Conservation (phyloP, 2,113 vertebrate species). For the Capra hircus region DNA sequence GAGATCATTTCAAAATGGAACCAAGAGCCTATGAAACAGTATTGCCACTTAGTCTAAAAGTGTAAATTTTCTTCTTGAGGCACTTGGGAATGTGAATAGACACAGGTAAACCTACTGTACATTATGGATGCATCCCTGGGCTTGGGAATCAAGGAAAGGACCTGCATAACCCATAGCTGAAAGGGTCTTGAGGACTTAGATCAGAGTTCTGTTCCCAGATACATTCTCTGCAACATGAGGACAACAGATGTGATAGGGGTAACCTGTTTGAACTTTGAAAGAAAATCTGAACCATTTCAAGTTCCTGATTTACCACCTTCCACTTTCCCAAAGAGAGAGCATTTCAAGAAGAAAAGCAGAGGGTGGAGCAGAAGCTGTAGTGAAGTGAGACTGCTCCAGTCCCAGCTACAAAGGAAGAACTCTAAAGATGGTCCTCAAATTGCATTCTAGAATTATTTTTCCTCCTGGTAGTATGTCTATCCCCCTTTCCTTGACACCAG, state of each 20-base stretch:
- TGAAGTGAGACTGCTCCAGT: rapidly evolving
- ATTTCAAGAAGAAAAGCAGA: background rate
- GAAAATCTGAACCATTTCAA: background rate
- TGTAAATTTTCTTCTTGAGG: background rate
- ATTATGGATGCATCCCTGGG: background rate
- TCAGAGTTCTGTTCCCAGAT: background rate
- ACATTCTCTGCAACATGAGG: background rate
- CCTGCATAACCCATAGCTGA: rapidly evolving
- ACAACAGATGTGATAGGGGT: background rate
- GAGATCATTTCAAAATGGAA: background rate
- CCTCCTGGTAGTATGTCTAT: background rate
- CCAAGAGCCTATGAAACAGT: background rate
- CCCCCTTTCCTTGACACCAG: background rate
- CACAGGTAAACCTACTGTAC: background rate
- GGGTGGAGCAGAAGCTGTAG: background rate
- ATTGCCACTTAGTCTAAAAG: background rate
- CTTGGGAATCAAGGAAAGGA: background rate
- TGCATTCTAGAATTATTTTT: background rate
- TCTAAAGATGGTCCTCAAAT: background rate
- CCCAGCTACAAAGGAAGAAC: background rate
- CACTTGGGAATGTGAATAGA: background rate
- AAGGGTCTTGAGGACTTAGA: background rate
- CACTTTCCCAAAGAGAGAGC: background rate
- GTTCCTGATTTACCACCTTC: background rate
- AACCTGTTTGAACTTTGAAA: background rate